Evolutionary conservation across 2,888 invertebrate species (phyloP).

Genomic region (Eurytoma adleriae): DNA sequence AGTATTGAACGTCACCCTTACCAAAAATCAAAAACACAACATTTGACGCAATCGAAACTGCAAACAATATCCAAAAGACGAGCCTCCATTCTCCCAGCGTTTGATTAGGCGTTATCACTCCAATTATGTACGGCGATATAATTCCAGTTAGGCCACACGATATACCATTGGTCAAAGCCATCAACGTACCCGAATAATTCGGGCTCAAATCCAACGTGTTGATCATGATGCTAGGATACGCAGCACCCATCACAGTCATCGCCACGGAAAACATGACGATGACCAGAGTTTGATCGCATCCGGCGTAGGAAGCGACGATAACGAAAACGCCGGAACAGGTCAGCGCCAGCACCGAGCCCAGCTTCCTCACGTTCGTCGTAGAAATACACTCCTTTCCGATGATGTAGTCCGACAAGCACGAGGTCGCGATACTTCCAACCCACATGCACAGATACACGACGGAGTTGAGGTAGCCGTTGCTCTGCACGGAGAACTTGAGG

Average conservation of each 20-base stretch:
- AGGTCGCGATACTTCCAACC: conserved; percentile 71
- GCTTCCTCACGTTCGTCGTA: conserved; percentile 75
- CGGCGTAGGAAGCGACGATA: conserved; percentile 76
- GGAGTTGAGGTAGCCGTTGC: conserved; percentile 75
- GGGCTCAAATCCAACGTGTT: conserved; percentile 76
- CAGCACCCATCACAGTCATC: conserved; percentile 75
- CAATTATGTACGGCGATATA: conserved; percentile 83
- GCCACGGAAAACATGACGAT: conserved; percentile 70
- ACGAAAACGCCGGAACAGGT: conserved; percentile 74
- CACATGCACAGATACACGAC: conserved; percentile 76
- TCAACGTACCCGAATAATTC: conserved; percentile 76
- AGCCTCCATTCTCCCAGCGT: conserved; percentile 82
- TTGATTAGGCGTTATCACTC: conserved; percentile 78
- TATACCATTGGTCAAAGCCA: conserved; percentile 79
- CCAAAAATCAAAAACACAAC: conserved; percentile 83
- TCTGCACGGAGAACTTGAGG: conserved; percentile 73
- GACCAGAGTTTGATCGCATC: conserved; percentile 73
- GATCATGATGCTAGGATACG: conserved; percentile 76
- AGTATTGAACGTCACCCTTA: conserved; percentile 85
- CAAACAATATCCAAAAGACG: conserved; percentile 89
- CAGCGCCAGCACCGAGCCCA: conserved; percentile 76
- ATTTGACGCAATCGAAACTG: conserved; percentile 82
- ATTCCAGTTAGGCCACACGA: conserved; percentile 84
- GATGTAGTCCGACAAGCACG: conserved; percentile 74
- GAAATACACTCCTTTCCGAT: conserved; percentile 69